Percentiles rank a stretch among this genome's conserved stretches.
Evolutionary conservation across 2,888 invertebrate genomes (phyloP).

Genomic region (Conomelus anceps): DNA sequence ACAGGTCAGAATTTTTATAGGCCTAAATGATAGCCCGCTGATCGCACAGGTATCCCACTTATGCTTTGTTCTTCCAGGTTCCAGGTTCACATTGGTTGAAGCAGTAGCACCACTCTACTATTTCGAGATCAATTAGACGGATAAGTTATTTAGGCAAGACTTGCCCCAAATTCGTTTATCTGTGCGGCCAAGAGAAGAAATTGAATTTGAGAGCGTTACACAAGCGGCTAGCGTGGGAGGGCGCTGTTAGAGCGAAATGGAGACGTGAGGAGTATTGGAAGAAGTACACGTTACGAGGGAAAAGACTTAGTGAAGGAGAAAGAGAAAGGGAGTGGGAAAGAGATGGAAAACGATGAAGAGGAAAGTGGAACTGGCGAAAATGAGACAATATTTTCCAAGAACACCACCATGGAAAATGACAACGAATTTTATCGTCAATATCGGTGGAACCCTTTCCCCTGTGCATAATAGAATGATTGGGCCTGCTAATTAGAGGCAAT

Average conservation of each 20-base stretch:
- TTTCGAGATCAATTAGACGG: not conserved
- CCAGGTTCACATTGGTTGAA: not conserved
- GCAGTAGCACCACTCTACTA: not conserved
- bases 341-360: too few species aligned
- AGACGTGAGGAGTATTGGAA: not conserved
- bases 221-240: not conserved
- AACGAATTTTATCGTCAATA: constrained; percentile 4
- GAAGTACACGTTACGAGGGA: not conserved
- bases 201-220: not conserved
- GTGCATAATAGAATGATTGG: not conserved
- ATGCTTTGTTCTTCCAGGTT: too few species aligned
- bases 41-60: too few species aligned
- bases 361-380: not conserved
- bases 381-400: constrained; percentile 5
- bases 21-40: too few species aligned
- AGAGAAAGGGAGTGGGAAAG: not conserved
- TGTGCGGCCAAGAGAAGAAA: not conserved
- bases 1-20: too few species aligned
- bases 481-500: not conserved
- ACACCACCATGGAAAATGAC: not conserved
- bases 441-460: not conserved
- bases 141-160: not conserved
- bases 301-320: not conserved
- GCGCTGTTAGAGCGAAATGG: not conserved
- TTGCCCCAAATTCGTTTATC: not conserved